phyloP scores from a whole-genome alignment of 2,797 vertebrate genomes.

The Craterocephalus amniculus region DNA sequence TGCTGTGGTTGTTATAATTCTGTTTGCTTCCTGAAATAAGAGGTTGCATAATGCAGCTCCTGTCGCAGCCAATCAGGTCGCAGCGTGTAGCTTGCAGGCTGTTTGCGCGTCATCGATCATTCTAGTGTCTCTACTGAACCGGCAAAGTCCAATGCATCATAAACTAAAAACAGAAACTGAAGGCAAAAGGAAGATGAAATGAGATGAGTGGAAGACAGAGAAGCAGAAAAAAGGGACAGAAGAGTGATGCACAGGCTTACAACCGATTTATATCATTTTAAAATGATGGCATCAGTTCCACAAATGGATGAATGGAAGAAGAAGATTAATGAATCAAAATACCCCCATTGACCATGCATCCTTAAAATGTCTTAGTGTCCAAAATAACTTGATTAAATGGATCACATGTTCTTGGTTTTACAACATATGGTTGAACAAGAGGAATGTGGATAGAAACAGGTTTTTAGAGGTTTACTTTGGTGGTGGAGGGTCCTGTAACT shows the following conservation, averaged over 20 bases:
- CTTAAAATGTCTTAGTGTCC: no score
- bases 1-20: background rate
- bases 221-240: background rate
- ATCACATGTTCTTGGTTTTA: background rate
- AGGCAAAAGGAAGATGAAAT: background rate
- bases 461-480: background rate
- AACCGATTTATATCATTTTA: no score
- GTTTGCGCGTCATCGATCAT: constrained; percentile 59
- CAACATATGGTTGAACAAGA: background rate
- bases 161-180: background rate
- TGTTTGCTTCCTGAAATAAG: constrained; percentile 2
- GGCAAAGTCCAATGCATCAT: background rate
- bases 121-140: constrained; percentile 22
- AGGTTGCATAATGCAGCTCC: constrained; percentile 59
- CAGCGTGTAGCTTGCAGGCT: constrained; percentile 38
- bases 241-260: background rate
- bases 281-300: no score
- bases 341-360: no score
- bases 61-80: constrained; percentile 56
- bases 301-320: no score
- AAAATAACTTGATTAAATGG: background rate
- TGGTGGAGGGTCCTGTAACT: background rate
- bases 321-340: background rate
- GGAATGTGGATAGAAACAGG: background rate
- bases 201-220: background rate